phyloP scores from a whole-genome alignment of 1,140 invertebrate species.

The Arctopsyche grandis region DNA sequence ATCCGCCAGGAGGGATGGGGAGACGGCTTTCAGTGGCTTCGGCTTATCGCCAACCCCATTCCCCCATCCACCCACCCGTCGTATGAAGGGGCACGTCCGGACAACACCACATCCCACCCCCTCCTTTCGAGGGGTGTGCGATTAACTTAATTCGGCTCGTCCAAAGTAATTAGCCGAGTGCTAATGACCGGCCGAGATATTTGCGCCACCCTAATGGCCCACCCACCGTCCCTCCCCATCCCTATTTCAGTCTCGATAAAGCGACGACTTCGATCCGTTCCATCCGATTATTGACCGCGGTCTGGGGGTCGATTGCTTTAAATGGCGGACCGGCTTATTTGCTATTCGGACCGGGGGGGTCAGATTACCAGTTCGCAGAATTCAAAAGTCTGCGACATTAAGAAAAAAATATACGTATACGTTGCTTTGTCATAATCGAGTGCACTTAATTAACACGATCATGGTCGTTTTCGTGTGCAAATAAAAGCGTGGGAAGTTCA shows the following conservation, averaged over 20 bases:
- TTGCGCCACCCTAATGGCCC: constrained; percentile 44
- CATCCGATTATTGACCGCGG: background rate
- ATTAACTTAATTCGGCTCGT: constrained; percentile 45
- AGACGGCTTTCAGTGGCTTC: background rate
- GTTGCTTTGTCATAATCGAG: too few species aligned
- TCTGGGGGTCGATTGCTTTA: background rate
- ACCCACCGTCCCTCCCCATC: constrained; percentile 13
- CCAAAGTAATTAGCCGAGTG: constrained; percentile 49
- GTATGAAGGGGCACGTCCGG: too few species aligned
- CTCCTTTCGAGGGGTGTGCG: background rate
- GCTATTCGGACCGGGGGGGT: background rate
- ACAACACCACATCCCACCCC: too few species aligned
- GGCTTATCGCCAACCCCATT: background rate
- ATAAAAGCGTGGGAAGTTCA: too few species aligned
- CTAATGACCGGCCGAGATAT: constrained; percentile 50
- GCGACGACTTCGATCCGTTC: background rate
- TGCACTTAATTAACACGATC: too few species aligned
- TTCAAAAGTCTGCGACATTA: too few species aligned
- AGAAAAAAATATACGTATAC: too few species aligned
- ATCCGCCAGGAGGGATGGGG: background rate
- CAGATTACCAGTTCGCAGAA: background rate
- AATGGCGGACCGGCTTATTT: background rate
- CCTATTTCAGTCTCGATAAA: constrained; percentile 8
- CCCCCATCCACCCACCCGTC: constrained; percentile 1
- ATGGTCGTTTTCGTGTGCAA: too few species aligned